Evolutionary conservation across 2,113 vertebrate genomes (phyloP), one percentile per base, ranked within the genome.

Genomic region (Amphilophus citrinellus): DNA sequence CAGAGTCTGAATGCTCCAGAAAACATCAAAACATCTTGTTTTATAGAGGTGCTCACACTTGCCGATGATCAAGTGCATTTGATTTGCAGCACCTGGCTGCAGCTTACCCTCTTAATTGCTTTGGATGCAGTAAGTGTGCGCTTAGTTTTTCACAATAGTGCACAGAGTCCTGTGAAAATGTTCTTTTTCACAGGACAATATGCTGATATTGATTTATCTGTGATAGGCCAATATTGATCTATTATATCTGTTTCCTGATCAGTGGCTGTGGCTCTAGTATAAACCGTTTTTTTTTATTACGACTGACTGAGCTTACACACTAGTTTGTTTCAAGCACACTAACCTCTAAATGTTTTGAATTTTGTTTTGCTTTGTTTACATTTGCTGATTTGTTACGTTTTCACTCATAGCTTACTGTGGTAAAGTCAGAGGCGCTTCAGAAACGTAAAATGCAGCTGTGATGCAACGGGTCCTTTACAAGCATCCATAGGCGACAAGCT

Each of bases 351-450:
- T 17, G 27, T 71, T 53, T 27, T 20, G 15, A 30, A 53, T 47
- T 32, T 73, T 73, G 66, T 73, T 73, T 73, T 73, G 27, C 66
- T 73, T 18, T 56, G 47, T 73, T 73, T 56, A 56, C 27, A 73
- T 32, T 56, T 73, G 47, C 68, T 35, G 44, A 53, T 73, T 53
- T 73, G 66, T 53, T 27, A 56, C n/a, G 53, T n/a, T 73, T 73
- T 73, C 27, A 14, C 27, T 73, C 68, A 73, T 73, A 32, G 4
- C 17, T 47, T 50, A 32, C 27, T 53, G 47, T 53, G 44, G 27
- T 53, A 53, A 73, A 39, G 7, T 39, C 37, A 10, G 9, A 39
- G 11, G 11, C 10, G 3, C 42, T 17, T 50, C 44, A 50, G 4
- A 50, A 6, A 14, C 17, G 14, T 50, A 50, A 50, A 15, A 14